Conservation (phyloP, 2,113 vertebrate species). For the western clawed frog (Xenopus tropicalis) region DNA sequence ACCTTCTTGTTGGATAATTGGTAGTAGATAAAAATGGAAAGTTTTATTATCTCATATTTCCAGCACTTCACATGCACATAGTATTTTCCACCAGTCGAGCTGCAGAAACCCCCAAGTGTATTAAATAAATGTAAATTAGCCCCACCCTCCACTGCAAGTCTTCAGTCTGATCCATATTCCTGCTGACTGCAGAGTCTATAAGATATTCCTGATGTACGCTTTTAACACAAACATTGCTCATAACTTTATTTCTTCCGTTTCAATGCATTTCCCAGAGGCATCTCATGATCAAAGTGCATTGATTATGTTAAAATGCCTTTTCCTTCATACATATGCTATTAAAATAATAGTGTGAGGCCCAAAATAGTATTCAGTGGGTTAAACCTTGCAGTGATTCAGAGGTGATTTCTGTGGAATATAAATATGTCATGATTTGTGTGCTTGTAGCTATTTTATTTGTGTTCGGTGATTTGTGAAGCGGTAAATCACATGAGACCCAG, state of each 20-base stretch:
- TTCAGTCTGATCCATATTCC: neutral
- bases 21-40: too few relatives aligned
- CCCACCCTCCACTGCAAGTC: neutral
- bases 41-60: too few relatives aligned
- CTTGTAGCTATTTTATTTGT: too few relatives aligned
- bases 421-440: too few relatives aligned
- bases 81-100: too few relatives aligned
- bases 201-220: neutral
- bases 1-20: too few relatives aligned
- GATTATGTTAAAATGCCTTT: neutral
- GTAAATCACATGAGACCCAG: too few relatives aligned
- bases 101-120: neutral
- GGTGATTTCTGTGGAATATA: too few relatives aligned
- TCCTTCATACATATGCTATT: neutral
- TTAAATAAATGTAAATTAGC: slow-evolving; percentile 2
- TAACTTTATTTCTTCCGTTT: neutral
- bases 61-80: too few relatives aligned
- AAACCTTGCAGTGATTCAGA: too few relatives aligned
- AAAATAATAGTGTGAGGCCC: neutral
- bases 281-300: neutral
- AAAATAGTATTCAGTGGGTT: neutral
- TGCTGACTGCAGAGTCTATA: neutral
- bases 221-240: neutral
- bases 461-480: too few relatives aligned
- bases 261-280: neutral